Conservation (phyloP, 1,140 invertebrate species). For the Tenebrio molitor region DNA sequence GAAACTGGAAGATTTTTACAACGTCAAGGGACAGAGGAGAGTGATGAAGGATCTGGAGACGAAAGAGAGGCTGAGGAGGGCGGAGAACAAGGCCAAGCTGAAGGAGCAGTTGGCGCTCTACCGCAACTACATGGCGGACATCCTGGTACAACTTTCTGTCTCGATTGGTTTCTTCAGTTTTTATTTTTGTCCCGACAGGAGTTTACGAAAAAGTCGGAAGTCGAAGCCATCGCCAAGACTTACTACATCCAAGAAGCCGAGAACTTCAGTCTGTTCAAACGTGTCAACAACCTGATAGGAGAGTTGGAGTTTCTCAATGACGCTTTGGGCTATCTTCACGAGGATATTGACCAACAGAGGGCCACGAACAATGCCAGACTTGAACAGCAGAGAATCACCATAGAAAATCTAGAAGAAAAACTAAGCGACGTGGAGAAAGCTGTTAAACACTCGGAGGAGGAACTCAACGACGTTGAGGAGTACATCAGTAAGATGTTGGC, state of each 20-base stretch:
- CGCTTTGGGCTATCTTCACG: conserved; percentile 63
- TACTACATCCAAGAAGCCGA: conserved; percentile 90
- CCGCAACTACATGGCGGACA: background rate
- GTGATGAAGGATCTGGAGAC: conserved; percentile 81
- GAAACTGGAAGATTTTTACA: conserved; percentile 87
- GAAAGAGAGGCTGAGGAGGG: conserved; percentile 77
- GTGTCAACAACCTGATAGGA: conserved; percentile 92
- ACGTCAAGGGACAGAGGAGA: conserved; percentile 86
- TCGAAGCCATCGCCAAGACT: conserved; percentile 81
- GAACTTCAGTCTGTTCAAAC: conserved; percentile 94
- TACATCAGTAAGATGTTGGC: conserved; percentile 63
- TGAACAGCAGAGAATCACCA: conserved; percentile 68
- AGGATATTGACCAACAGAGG: conserved; percentile 63
- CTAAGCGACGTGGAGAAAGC: conserved; percentile 63
- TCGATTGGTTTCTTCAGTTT: background rate
- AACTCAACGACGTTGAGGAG: background rate
- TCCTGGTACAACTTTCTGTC: background rate
- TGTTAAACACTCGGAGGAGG: conserved; percentile 66
- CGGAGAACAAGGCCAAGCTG: conserved; percentile 80
- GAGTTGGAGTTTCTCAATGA: conserved; percentile 77
- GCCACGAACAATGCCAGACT: conserved; percentile 67
- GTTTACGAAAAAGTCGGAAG: conserved; percentile 78
- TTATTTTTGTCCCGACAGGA: conserved; percentile 61
- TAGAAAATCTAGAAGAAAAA: conserved; percentile 65
- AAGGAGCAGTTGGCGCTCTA: conserved; percentile 74